Conservation (phyloP, 2,797 vertebrate genomes). For the Eidolon dupreanum region DNA sequence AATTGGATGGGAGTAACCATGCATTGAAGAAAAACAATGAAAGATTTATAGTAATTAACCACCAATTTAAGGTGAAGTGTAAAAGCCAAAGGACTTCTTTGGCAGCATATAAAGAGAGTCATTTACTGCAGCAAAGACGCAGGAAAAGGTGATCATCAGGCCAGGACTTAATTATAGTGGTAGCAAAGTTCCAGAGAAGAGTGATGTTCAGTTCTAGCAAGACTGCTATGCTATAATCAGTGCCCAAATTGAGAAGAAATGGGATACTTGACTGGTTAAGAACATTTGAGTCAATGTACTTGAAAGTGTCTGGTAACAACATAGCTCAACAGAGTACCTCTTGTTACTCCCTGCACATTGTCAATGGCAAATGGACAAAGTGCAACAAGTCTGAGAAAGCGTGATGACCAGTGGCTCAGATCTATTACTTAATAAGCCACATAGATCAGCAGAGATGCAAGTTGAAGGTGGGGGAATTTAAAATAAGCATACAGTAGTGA, state of each 20-base stretch:
- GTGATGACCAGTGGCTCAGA: background rate
- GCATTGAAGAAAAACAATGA: constrained; percentile 12
- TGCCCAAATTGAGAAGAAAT: background rate
- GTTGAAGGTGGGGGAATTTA: background rate
- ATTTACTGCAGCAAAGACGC: background rate
- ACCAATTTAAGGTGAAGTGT: constrained; percentile 15
- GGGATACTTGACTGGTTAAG: background rate
- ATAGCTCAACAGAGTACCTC: background rate
- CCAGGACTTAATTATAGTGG: background rate
- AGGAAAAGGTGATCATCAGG: background rate
- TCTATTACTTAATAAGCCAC: background rate
- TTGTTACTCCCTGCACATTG: background rate
- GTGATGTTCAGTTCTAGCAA: background rate
- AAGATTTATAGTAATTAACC: background rate
- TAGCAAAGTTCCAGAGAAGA: background rate
- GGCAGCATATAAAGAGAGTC: constrained; percentile 11
- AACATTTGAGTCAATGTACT: background rate
- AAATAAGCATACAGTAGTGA: background rate
- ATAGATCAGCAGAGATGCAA: background rate
- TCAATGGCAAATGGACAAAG: background rate
- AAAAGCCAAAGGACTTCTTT: constrained; percentile 2
- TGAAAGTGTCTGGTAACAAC: background rate
- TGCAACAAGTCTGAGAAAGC: background rate
- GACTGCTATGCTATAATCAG: background rate
- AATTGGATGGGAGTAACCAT: background rate